Base-by-base conservation (phyloP, 2,888 invertebrate species). In the Sinhomidia bicolor region DNA sequence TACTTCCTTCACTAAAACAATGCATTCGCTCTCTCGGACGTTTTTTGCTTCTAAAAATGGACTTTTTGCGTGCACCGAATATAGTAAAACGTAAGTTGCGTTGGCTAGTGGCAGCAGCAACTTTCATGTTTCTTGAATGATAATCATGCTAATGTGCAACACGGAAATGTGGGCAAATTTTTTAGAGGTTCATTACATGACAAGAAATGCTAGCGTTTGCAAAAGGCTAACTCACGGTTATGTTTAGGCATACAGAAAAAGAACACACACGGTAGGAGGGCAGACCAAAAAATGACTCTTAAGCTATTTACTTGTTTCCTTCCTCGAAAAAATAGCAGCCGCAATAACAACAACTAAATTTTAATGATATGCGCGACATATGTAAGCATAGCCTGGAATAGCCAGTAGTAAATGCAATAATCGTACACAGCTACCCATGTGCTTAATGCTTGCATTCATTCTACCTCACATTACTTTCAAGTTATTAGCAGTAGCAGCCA, bases 101-200 rank as follows among this genome's bases (percentile, higher is more conserved):
- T 47, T 60, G 0, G 60, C 60, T 23, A 32, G 12, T 9, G 17
- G 29, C 6, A 54, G 54, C 4, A 54, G 54, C 54, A 86, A 79
- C 80, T 85, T 80, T 81, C 74, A 71, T 86, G 74, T 86, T 47
- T 79, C 54, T 54, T 86, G 71, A 14, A 68, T 86, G 79, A 86
- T 86, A 86, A 86, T 81, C 86, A 80, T 57, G 74, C 86, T 86
- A 86, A 86, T 86, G 79, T 81, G 54, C 54, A 65, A 44, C 80
- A 80, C 79, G 81, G 86, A 86, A 86, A 86, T 86, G 86, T 86
- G 79, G 71, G 71, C 36, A 80, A 79, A 36, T 74, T 83, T 86
- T 68, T 79, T 54, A 79, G 79, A 68, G 79, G 54, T 79, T 85
- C 79, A 79, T 85, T 85, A 47, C 54, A 79, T 1, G 57, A 20